These are phyloP conservation scores for Casuarius casuarius DNA, from an alignment of 2,113 vertebrate species.

Conservation along the genomic window DNA sequence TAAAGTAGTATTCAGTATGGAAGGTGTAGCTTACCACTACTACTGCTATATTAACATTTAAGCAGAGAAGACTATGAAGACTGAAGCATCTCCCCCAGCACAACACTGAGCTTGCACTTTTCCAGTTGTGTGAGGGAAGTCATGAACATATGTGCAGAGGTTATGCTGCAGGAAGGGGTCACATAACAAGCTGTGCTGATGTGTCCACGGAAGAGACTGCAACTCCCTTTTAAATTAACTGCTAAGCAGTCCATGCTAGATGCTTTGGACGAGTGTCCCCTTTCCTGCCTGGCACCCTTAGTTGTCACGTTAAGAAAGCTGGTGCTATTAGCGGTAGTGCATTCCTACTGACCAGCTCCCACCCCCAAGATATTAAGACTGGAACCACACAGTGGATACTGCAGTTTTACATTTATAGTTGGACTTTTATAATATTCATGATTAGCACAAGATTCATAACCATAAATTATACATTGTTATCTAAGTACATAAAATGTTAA, in stretches of 20 bases:
- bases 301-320: not conserved
- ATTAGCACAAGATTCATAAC: slow-evolving; percentile 84
- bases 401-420: slow-evolving; percentile 85
- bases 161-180: no score
- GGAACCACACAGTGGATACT: slow-evolving; percentile 78
- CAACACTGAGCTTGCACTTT: not conserved
- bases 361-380: slow-evolving; percentile 63
- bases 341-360: not conserved
- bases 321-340: not conserved
- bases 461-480: slow-evolving; percentile 86
- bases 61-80: not conserved
- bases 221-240: not conserved
- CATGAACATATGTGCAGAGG: not conserved
- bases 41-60: not conserved
- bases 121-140: not conserved
- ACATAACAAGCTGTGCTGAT: not conserved
- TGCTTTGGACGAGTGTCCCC: not conserved
- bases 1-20: not conserved
- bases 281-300: not conserved
- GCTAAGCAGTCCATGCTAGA: not conserved
- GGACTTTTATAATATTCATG: slow-evolving; percentile 82
- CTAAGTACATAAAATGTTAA: slow-evolving; percentile 82
- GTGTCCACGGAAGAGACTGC: not conserved
- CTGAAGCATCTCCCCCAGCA: not conserved
- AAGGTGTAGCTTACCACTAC: not conserved